A percentile compares a stretch with the other conserved stretches of the same genome.
These are phyloP conservation scores for Babyrousa celebensis DNA, from an alignment of 2,797 vertebrate species.

Conservation along the genomic window DNA sequence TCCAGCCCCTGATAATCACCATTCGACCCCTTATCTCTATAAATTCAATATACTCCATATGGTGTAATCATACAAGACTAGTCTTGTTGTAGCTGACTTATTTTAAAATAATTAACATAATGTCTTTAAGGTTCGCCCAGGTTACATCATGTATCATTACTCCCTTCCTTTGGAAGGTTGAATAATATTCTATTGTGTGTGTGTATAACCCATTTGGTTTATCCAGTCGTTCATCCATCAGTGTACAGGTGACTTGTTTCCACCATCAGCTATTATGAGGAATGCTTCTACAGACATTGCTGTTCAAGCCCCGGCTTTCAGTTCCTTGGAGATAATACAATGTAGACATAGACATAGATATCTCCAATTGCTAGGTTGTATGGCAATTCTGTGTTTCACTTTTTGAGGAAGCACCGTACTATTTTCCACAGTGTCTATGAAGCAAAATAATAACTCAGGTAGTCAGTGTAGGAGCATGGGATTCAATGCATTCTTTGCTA, in stretches of 20 bases:
- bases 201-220: no score
- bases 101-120: not conserved
- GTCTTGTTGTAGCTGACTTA: not conserved
- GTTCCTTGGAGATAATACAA: not conserved
- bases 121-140: no score
- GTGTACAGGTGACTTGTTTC: not conserved
- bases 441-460: no score
- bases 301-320: not conserved
- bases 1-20: not conserved
- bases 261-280: not conserved
- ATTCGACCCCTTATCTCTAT: not conserved
- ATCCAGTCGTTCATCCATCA: not conserved
- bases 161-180: no score
- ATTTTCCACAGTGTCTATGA: no score
- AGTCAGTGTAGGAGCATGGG: no score
- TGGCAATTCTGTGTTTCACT: not conserved
- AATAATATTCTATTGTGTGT: no score
- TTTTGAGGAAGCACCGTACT: not conserved
- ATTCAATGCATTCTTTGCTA: no score
- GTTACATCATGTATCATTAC: not conserved
- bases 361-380: not conserved
- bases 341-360: not conserved
- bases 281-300: not conserved
- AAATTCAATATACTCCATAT: not conserved
- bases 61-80: not conserved